phyloP scores from a whole-genome alignment of 2,113 vertebrate genomes.

The Cyprinodon tularosa region DNA sequence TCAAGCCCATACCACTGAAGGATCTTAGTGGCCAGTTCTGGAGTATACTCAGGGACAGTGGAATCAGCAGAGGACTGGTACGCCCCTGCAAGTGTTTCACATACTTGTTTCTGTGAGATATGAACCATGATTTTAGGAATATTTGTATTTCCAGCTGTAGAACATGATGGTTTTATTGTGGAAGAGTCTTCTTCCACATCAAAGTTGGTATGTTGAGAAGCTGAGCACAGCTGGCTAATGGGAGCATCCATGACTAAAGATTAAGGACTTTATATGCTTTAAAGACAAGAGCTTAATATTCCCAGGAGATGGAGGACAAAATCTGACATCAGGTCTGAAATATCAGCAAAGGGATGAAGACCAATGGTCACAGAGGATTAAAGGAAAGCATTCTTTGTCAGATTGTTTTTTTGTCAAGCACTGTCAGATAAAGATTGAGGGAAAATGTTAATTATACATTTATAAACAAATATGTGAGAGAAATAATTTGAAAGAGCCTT shows the following conservation, averaged over 20 bases:
- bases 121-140: background rate
- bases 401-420: too few species aligned
- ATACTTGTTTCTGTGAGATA: too few species aligned
- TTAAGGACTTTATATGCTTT: too few species aligned
- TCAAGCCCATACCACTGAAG: constrained; percentile 2
- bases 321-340: too few species aligned
- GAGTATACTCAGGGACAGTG: background rate
- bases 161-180: background rate
- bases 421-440: too few species aligned
- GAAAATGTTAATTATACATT: background rate
- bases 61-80: background rate
- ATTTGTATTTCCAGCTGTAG: background rate
- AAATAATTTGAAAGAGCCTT: background rate
- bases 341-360: too few species aligned
- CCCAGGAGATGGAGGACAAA: too few species aligned
- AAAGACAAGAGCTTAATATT: too few species aligned
- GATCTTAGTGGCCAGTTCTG: background rate
- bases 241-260: too few species aligned
- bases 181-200: background rate
- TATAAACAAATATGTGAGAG: background rate
- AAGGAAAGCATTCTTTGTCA: too few species aligned
- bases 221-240: background rate
- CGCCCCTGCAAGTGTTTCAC: background rate
- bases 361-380: too few species aligned
- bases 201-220: background rate